A percentile compares a stretch with the other conserved stretches of the same genome.
These are phyloP conservation scores for Crocodylus rhombifer DNA, from an alignment of 2,797 vertebrate genomes.

Conservation along the genomic window DNA sequence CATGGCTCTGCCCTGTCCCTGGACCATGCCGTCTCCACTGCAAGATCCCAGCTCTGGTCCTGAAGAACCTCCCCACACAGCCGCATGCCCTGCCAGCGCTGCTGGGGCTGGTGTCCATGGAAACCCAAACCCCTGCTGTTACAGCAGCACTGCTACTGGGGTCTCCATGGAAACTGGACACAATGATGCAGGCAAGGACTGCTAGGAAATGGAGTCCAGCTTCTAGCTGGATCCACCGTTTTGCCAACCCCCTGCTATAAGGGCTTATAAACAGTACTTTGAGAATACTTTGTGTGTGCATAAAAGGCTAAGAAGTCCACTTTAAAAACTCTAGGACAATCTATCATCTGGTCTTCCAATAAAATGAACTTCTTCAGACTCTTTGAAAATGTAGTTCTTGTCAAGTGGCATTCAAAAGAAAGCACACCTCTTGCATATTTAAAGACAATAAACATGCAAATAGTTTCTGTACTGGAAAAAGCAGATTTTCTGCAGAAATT, in stretches of 20 bases:
- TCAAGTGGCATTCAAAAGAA: slow-evolving; percentile 9
- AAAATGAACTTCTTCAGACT: not conserved
- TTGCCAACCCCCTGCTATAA: not conserved
- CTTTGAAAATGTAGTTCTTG: not conserved
- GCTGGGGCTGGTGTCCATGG: too few relatives aligned
- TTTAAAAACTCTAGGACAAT: slow-evolving; percentile 16
- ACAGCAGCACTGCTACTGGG: not conserved
- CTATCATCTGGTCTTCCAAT: not conserved
- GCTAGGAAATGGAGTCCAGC: not conserved
- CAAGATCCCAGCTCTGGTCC: too few relatives aligned
- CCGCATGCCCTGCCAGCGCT: too few relatives aligned
- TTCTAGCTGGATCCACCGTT: not conserved
- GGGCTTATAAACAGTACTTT: too few relatives aligned
- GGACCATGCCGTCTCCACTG: too few relatives aligned
- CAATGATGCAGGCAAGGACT: too few relatives aligned
- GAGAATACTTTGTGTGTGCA: not conserved
- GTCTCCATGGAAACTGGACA: too few relatives aligned
- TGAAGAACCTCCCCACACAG: too few relatives aligned
- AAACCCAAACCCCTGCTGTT: not conserved
- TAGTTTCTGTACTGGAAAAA: not conserved
- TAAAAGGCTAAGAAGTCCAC: not conserved
- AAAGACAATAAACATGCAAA: slow-evolving; percentile 12
- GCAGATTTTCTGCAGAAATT: not conserved
- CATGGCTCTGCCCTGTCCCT: too few relatives aligned
- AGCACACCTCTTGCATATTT: not conserved